Base-by-base conservation (phyloP, 2,113 vertebrate genomes). In the Ailuropoda melanoleuca region DNA sequence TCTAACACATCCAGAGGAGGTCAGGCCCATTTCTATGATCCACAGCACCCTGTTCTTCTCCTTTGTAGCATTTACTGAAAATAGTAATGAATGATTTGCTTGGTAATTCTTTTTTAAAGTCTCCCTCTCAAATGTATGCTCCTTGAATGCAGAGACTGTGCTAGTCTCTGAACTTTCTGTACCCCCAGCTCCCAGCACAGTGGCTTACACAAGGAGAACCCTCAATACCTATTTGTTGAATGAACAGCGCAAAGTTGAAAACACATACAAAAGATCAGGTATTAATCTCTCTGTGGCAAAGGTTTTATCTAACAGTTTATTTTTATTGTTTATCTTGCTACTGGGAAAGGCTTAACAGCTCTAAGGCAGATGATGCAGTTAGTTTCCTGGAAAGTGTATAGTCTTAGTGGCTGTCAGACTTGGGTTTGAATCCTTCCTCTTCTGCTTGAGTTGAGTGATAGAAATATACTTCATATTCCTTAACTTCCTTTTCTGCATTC, bases 251-350 rank as follows among this genome's bases (percentile, higher is more conserved):
- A 80, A 92, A 91, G 19, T 34, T 82, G 48, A 85, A 93, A 72
- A 68, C 34, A 37, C 23, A 83, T 3, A 31, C 0, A 55, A 43
- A 77, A 48, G 14, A 31, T 86, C 66, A 82, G 31, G 64, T 53
- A 80, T 72, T 43, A 89, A 18, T 66, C 39, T 62, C 34, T 53
- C 64, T 68, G 26, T 68, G 92, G 39, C 15, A 86, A 89, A 96
- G 60, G 12, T 66, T 81, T 84, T 64, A 56, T 66, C 8, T 89
- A 34, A 60, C 11, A 37, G 50, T 86, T 81, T 75, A 18, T 88
- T 95, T 90, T 64, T 3, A 18, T 89, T 95, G 46, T 55, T 95
- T 77, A 91, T 81, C 37, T 92, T 68, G n/a, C 72, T 39, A 66
- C 62, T 62, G 46, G 34, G 48, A 93, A 91, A 82, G 10, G 11